These are phyloP conservation scores for Phalacrocorax brasilianus DNA, from an alignment of 2,113 vertebrate genomes.

Conservation along the genomic window DNA sequence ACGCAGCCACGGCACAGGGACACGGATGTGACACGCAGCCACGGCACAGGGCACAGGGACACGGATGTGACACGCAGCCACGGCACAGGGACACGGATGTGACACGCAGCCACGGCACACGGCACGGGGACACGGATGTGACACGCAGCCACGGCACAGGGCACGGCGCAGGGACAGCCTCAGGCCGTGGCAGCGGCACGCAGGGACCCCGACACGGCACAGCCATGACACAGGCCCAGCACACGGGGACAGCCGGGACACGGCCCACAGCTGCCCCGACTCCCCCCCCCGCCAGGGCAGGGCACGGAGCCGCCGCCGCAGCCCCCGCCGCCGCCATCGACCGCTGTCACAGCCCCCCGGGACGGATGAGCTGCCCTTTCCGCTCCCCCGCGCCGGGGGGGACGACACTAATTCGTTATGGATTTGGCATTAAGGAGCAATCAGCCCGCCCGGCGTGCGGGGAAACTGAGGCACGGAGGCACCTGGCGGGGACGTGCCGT, in stretches of 20 bases:
- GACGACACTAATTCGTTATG: neutral
- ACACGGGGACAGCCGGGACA: neutral
- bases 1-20: neutral
- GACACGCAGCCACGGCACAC: neutral
- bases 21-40: no score
- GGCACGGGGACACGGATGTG: neutral
- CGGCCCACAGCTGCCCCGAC: neutral
- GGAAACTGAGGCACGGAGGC: neutral
- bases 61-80: no score
- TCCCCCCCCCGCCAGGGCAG: neutral
- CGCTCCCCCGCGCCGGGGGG: neutral
- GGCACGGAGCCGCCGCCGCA: neutral
- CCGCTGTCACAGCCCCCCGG: neutral
- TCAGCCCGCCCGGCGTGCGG: neutral
- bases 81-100: neutral
- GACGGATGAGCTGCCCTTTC: constrained; percentile 26
- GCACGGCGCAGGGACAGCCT: neutral
- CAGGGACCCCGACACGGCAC: neutral
- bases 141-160: neutral
- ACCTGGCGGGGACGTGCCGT: neutral
- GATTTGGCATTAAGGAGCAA: constrained; percentile 12
- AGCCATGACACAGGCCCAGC: neutral
- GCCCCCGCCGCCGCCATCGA: neutral
- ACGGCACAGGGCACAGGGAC: no score
- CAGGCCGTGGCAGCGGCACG: neutral